Base-by-base conservation (phyloP, 2,797 vertebrate species). In the Coregonus sp. region DNA sequence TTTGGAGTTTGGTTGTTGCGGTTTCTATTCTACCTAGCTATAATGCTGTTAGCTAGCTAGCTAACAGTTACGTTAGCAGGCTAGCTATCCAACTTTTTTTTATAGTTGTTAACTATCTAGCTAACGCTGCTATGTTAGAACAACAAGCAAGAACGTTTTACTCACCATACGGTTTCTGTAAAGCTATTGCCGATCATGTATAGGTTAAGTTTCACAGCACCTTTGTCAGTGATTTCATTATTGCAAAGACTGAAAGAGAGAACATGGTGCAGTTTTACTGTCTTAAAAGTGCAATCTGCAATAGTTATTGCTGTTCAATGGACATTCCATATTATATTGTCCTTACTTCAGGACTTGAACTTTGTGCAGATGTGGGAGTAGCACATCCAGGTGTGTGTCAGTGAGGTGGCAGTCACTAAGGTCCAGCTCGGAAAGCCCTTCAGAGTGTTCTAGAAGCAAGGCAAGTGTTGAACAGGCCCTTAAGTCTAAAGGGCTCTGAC, bases 361-460 rank as follows among this genome's bases (percentile, higher is more conserved):
- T 84, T 85, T 87, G 78, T 84, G 75, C n/a, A 87, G 78, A 35
- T 85, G 74, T 69, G 76, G 72, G 3, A 78, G 73, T 50, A 87
- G 78, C 50, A 67, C 65, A 9, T 76, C 70, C 35, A 87, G 37
- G 71, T 73, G 79, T 0, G 56, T 54, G 73, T 85, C 82, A 37
- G 81, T 85, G 52, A 87, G 75, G 4, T 82, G 70, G 31, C 86
- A 87, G 77, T 84, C 67, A 50, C 80, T 85, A n/a, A 87, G 81
- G 74, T 87, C 80, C 65, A 87, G 81, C 37, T 78, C 73, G 12
- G 70, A 72, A 35, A 83, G 67, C 18, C 70, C 78, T 25, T 85
- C 73, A 35, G 73, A 78, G 6, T 75, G 20, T 16, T 85, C 70
- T 73, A 87, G 59, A 18, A 85, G 31, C 71, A 82, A 31, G 40